Evolutionary conservation across 2,888 invertebrate genomes (phyloP).

Genomic region (Branchipolynoe longqiensis): DNA sequence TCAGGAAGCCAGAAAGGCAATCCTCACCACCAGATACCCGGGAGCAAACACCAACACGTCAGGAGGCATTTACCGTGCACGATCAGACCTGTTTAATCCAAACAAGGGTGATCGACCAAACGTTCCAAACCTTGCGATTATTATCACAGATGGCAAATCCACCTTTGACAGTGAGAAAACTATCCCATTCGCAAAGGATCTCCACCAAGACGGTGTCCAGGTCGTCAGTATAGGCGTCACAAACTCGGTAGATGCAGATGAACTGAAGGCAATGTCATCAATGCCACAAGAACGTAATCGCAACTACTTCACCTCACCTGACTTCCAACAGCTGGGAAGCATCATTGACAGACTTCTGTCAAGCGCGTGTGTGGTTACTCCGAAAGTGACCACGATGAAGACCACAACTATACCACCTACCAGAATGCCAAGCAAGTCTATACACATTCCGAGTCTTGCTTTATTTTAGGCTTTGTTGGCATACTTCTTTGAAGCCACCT

Average conservation of each 20-base stretch:
- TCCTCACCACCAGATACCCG: slow-evolving; percentile 56
- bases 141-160: slow-evolving; percentile 63
- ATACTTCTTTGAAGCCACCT: too few relatives aligned
- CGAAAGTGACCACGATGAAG: too few relatives aligned
- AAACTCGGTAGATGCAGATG: slow-evolving; percentile 17
- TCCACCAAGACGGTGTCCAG: background rate
- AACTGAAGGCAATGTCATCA: slow-evolving; percentile 17
- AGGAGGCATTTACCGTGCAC: slow-evolving; percentile 60
- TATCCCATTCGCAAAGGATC: slow-evolving; percentile 11
- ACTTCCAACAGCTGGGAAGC: slow-evolving; percentile 2
- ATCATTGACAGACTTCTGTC: background rate
- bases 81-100: slow-evolving; percentile 14
- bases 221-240: slow-evolving; percentile 20
- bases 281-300: background rate
- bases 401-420: background rate
- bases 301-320: slow-evolving; percentile 24
- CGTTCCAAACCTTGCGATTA: slow-evolving; percentile 57
- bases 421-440: background rate
- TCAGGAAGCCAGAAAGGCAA: slow-evolving; percentile 9
- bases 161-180: slow-evolving; percentile 44
- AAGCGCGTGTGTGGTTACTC: background rate
- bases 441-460: background rate
- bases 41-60: slow-evolving; percentile 64
- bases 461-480: background rate
- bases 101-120: slow-evolving; percentile 42